Evolutionary conservation across 1,140 invertebrate genomes (phyloP).

Genomic region (Trichomalopsis sarcophagae): DNA sequence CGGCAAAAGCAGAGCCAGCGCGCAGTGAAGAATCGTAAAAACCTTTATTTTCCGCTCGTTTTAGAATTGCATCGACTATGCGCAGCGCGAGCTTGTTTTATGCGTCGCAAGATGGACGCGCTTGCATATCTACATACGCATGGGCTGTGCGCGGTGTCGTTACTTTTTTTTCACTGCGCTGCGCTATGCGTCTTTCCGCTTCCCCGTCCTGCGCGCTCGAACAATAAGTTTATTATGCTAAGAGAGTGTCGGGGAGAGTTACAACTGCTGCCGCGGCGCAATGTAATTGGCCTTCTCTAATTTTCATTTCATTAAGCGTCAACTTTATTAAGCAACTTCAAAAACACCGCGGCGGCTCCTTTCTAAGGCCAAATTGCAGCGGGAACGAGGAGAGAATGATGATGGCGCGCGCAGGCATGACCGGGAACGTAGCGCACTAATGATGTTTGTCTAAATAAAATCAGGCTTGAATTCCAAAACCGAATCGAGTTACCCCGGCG

Average conservation of each 20-base stretch:
- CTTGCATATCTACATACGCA: neutral
- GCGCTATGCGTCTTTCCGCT: neutral
- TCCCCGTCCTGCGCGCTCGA: neutral
- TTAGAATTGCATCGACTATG: slow-evolving; percentile 35
- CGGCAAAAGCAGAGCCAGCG: neutral
- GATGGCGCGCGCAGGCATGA: neutral
- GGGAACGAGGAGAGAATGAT: slow-evolving; percentile 9
- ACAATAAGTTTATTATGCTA: slow-evolving; percentile 38
- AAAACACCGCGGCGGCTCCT: neutral
- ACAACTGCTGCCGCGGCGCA: neutral
- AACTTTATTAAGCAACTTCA: slow-evolving; percentile 39
- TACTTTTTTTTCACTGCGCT: neutral
- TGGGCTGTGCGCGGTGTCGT: neutral
- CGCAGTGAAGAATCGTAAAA: slow-evolving; percentile 24
- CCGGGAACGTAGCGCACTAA: neutral
- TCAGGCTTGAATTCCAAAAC: slow-evolving; percentile 24
- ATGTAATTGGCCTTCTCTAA: slow-evolving; percentile 34
- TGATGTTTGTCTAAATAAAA: slow-evolving; percentile 37
- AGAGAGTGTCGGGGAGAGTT: slow-evolving; percentile 21
- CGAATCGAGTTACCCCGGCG: neutral
- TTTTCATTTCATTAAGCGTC: slow-evolving; percentile 39
- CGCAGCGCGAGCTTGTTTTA: neutral
- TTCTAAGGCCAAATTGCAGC: slow-evolving; percentile 1
- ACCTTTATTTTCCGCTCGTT: slow-evolving; percentile 32
- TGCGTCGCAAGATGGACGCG: neutral